Evolutionary conservation across 2,888 invertebrate species (phyloP), one percentile per base, ranked within the genome.

Genomic region (Diaprepes abbreviatus): DNA sequence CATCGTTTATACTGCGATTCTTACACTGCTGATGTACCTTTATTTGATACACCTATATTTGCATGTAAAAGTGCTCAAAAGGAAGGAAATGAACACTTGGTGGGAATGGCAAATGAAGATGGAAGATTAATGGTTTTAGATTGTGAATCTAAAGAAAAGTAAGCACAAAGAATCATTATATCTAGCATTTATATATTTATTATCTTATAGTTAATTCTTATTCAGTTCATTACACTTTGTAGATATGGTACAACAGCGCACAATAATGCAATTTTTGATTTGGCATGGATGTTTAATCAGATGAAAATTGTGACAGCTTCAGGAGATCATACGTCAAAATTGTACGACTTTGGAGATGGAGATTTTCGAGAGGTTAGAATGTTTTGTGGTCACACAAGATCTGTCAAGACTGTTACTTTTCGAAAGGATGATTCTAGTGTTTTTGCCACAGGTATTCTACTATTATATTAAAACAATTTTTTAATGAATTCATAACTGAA

Each of bases 81-180:
- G 62, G 57, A 72, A 73, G 77, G 76, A 71, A 75, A 78, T 31
- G 89, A 91, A 78, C 89, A 94, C 79, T 86, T 93, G 21, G 83
- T 95, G 48, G 94, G 93, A 7, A 86, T 95, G 62, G 94, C 94
- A 5, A 94, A 95, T 81, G 95, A 96, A 85, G 93, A 94, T 85
- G 96, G 95, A 17, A 89, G 87, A 77, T 86, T 93, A 36, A 89
- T 89, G 55, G 86, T 89, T 63, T 89, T 91, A 85, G 89, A 85
- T 60, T 79, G 75, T 57, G 57, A 73, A 45, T 74, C 55, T 24
- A 69, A 74, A 54, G 57, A 62, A 48, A 65, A 48, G 71, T 68
- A 68, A 60, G 62, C 2, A 58, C 9, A 40, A 12, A 43, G 2
- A 10, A 19, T n/a, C n/a, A n/a, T n/a, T n/a, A n/a, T n/a, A n/a